Base-by-base conservation (phyloP, 2,797 vertebrate genomes). In the Lates japonicus region DNA sequence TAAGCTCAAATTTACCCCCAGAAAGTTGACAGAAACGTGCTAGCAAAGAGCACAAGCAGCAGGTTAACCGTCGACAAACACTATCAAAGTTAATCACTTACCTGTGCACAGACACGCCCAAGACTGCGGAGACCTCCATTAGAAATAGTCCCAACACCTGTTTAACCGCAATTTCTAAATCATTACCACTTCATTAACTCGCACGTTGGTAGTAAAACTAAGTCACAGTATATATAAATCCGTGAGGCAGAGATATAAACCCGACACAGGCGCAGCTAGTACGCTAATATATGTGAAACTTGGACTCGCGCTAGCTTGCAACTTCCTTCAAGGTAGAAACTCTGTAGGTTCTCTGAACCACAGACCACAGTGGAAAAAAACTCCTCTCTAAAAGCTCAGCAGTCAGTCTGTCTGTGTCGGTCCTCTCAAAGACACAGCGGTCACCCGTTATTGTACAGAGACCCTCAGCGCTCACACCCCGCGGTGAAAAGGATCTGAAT, bases 21-120 rank as follows among this genome's bases (percentile, higher is more conserved):
- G 16, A 6, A 61, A 57, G 39, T 22, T 22, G 33, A 0, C 9
- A 17, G 35, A 25, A 49, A 33, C n/a, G 7, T n/a, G 35, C 25
- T 17, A 70, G 46, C 29, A 41, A 48, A 51, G 37, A 19, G 22
- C 58, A 22, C 22, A 2, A 48, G 0, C 22, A 57, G n/a, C 29
- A 55, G n/a, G 44, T 62, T 66, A 61, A 64, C 31, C 17, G 11
- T 68, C 17, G 78, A 55, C 65, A 63, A 52, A 39, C 63, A 46
- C 12, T 20, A 3, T 31, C 31, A 10, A 54, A 22, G 69, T 68
- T 37, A 64, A 85, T 78, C 20, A 76, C 74, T 87, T 78, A 90
- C 92, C 89, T 92, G 90, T 4, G 5, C 42, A 9, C 39, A 0
- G 88, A 80, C 90, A 88, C 92, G 78, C 89, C 90, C 91, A 77